Evolutionary conservation across 2,888 invertebrate species (phyloP).

Genomic region (Zelleria hepariella): DNA sequence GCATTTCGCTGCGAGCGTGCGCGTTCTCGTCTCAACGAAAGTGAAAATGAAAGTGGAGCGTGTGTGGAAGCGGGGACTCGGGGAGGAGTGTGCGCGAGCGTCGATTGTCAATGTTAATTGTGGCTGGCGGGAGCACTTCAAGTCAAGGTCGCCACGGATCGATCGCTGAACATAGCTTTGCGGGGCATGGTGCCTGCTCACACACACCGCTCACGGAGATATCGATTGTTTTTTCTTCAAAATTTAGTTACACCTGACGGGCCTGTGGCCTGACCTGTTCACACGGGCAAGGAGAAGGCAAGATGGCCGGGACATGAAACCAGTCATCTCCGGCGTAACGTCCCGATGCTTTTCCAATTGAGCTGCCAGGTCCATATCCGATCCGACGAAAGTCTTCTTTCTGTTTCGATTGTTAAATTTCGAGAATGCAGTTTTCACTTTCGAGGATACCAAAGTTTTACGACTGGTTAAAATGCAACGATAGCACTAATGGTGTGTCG

Average conservation of each 20-base stretch:
- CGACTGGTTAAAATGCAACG: background rate
- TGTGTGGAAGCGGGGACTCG: slow-evolving; percentile 19
- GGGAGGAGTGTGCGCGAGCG: slow-evolving; percentile 43
- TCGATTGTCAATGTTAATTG: slow-evolving; percentile 60
- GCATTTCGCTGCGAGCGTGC: slow-evolving; percentile 1
- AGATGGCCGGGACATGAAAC: too few relatives aligned
- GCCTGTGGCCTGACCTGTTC: too few relatives aligned
- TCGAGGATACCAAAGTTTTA: background rate
- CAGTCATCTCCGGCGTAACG: background rate
- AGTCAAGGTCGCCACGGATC: slow-evolving; percentile 55
- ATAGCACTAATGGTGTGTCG: background rate
- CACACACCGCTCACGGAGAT: background rate
- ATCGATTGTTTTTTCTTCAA: too few relatives aligned
- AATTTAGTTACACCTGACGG: too few relatives aligned
- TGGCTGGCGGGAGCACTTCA: slow-evolving; percentile 43
- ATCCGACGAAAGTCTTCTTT: too few relatives aligned
- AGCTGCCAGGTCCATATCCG: too few relatives aligned
- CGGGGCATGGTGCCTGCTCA: background rate
- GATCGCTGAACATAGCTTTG: slow-evolving; percentile 24
- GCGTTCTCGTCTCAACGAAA: slow-evolving; percentile 10
- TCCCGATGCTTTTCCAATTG: too few relatives aligned
- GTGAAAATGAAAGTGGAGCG: slow-evolving; percentile 39
- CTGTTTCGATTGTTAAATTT: too few relatives aligned
- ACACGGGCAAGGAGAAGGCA: too few relatives aligned
- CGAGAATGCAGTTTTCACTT: background rate